Evolutionary conservation across 1,140 invertebrate genomes (phyloP).

Genomic region (Calephelis virginiensis): DNA sequence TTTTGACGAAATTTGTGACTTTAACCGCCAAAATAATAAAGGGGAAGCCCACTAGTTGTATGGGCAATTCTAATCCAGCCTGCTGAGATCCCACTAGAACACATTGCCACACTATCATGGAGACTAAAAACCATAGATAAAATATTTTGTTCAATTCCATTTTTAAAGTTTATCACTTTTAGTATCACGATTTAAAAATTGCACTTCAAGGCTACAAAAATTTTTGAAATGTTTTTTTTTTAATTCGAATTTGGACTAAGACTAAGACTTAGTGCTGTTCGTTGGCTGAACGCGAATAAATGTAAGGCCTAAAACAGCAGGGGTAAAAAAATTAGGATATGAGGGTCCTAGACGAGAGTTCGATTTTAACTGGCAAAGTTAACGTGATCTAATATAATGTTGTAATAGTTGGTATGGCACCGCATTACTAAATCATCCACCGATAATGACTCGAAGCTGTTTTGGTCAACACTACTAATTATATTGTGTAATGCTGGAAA

Average conservation of each 20-base stretch:
- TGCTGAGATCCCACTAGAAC: constrained; percentile 62
- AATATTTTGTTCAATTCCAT: constrained; percentile 62
- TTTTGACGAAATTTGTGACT: constrained; percentile 89
- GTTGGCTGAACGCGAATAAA: background rate
- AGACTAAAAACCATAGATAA: constrained; percentile 51
- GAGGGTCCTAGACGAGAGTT: constrained; percentile 36
- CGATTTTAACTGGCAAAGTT: constrained; percentile 57
- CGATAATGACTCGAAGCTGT: constrained; percentile 32
- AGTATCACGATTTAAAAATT: background rate
- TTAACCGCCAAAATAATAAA: constrained; percentile 89
- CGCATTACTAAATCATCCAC: constrained; percentile 44
- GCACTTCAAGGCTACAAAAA: too few relatives aligned
- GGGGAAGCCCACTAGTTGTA: constrained; percentile 90
- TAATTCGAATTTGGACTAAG: too few relatives aligned
- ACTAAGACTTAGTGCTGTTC: background rate
- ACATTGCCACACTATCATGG: constrained; percentile 53
- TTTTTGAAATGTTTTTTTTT: too few relatives aligned
- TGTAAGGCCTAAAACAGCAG: background rate
- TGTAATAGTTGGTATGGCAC: constrained; percentile 44
- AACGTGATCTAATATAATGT: constrained; percentile 47
- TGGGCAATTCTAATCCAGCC: constrained; percentile 85
- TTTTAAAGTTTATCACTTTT: constrained; percentile 23
- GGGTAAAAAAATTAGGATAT: background rate
- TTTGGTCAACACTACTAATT: constrained; percentile 36
- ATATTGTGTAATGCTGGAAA: constrained; percentile 4